Conservation (phyloP, 2,888 invertebrate genomes). For the Eilema griseolum region DNA sequence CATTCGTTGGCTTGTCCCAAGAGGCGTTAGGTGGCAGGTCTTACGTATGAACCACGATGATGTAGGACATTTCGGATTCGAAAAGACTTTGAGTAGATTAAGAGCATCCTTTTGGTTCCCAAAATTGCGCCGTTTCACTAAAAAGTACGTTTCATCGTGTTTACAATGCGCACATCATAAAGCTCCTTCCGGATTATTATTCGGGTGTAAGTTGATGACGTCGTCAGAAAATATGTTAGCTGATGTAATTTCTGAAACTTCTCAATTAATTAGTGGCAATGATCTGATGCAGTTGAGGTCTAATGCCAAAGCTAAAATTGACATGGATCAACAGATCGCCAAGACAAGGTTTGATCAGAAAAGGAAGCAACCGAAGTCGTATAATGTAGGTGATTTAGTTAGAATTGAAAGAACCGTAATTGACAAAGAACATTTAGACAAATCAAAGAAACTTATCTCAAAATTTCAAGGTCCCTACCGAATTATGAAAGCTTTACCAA, state of each 20-base stretch:
- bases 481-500: conserved; percentile 1
- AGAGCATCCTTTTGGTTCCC: conserved; percentile 17
- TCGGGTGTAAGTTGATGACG: not conserved
- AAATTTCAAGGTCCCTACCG: conserved; percentile 8
- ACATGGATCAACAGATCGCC: not conserved
- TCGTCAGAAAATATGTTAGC: not conserved
- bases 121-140: conserved; percentile 20
- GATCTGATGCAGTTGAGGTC: not conserved
- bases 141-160: conserved; percentile 20
- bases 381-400: conserved; percentile 9
- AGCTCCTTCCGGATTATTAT: conserved; percentile 2
- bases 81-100: conserved; percentile 32
- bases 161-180: conserved; percentile 21
- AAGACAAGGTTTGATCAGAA: not conserved
- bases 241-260: not conserved
- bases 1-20: conserved; percentile 45
- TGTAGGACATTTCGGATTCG: conserved; percentile 42
- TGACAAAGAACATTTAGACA: not conserved
- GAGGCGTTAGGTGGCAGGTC: conserved; percentile 43
- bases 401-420: not conserved
- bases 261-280: not conserved
- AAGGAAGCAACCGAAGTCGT: not conserved
- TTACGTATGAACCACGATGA: conserved; percentile 44
- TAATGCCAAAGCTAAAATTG: not conserved
- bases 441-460: not conserved